phyloP scores from a whole-genome alignment of 2,113 vertebrate species.

The Notarius lentiginosus region DNA sequence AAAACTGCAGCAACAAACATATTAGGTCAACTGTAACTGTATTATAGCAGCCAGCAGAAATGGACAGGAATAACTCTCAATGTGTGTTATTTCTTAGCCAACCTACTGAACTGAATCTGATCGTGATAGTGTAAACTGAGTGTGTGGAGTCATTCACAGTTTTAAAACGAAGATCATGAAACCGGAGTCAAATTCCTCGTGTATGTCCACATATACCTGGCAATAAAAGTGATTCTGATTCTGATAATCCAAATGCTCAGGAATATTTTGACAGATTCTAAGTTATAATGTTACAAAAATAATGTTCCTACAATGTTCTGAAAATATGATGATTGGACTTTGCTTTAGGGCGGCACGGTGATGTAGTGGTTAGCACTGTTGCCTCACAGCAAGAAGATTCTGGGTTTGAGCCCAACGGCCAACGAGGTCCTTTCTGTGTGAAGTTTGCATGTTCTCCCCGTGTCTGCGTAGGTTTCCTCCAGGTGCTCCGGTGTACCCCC shows the following conservation, averaged over 20 bases:
- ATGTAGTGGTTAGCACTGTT: too few species aligned
- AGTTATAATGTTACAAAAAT: neutral
- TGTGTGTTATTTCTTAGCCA: neutral
- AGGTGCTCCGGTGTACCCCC: too few species aligned
- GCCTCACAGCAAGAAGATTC: too few species aligned
- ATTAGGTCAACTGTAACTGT: constrained; percentile 63
- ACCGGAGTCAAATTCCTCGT: too few species aligned
- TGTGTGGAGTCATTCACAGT: neutral
- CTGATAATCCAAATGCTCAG: neutral
- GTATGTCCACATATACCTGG: too few species aligned
- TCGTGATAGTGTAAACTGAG: neutral
- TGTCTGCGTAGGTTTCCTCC: too few species aligned
- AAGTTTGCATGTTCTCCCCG: too few species aligned
- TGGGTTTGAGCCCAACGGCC: too few species aligned
- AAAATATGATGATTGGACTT: neutral
- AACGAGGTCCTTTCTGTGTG: too few species aligned
- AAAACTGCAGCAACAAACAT: constrained; percentile 65
- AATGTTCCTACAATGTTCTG: neutral
- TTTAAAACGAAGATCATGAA: neutral
- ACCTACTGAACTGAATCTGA: neutral
- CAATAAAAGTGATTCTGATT: too few species aligned
- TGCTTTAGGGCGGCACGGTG: neutral
- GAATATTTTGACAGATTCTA: neutral
- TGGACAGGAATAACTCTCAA: constrained; percentile 52
- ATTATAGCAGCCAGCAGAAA: constrained; percentile 53